phyloP scores from a whole-genome alignment of 2,888 invertebrate species.

The Drosophila vallismaia region DNA sequence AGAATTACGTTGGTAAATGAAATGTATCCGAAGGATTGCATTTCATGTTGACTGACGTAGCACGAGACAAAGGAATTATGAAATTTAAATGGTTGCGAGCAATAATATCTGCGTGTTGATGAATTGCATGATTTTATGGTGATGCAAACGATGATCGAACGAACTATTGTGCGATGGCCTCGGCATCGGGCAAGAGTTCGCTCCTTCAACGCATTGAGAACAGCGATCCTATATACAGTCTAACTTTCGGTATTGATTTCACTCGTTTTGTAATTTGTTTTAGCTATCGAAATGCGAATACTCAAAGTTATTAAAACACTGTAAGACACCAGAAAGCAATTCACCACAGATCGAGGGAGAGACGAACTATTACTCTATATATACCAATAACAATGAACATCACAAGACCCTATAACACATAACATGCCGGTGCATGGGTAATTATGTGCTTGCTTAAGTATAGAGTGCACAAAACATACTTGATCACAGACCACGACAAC shows the following conservation, averaged over 20 bases:
- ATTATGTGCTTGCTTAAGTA: constrained; percentile 77
- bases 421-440: constrained; percentile 70
- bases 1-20: constrained; percentile 62
- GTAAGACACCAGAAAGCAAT: constrained; percentile 57
- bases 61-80: constrained; percentile 50
- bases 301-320: constrained; percentile 54
- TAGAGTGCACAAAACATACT: constrained; percentile 52
- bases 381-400: constrained; percentile 71
- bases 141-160: constrained; percentile 81
- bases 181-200: constrained; percentile 67
- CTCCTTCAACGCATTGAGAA: constrained; percentile 75
- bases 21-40: constrained; percentile 56
- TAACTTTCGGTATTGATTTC: constrained; percentile 61
- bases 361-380: constrained; percentile 20
- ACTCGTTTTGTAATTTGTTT: constrained; percentile 24
- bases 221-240: constrained; percentile 63
- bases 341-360: constrained; percentile 47
- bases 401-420: constrained; percentile 62
- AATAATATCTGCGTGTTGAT: constrained; percentile 85
- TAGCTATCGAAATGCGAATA: constrained; percentile 33
- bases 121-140: constrained; percentile 80
- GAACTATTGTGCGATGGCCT: constrained; percentile 72
- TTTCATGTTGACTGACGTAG: constrained; percentile 59
- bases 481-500: constrained; percentile 27
- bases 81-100: constrained; percentile 83